Evolutionary conservation across 2,113 vertebrate species (phyloP).

Genomic region (Polypterus senegalus): DNA sequence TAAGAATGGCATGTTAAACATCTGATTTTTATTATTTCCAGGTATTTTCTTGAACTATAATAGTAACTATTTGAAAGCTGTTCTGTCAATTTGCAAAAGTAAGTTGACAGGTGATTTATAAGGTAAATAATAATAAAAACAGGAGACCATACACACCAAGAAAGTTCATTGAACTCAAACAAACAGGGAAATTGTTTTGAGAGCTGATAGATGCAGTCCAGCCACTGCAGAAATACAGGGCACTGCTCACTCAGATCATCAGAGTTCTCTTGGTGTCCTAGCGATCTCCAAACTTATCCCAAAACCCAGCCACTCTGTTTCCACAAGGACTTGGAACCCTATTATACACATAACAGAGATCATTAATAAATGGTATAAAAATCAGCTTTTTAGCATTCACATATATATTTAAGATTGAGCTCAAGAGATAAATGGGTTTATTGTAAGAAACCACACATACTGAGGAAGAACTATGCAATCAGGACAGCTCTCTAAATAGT

Average conservation of each 20-base stretch:
- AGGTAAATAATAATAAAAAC: background rate
- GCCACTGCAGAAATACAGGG: conserved; percentile 95
- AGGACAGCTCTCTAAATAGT: too few species aligned
- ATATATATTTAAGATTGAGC: too few species aligned
- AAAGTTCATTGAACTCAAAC: conserved; percentile 96
- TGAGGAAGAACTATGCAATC: too few species aligned
- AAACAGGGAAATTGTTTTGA: conserved; percentile 95
- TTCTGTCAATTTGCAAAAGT: too few species aligned
- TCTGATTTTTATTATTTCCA: too few species aligned
- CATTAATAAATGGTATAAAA: background rate
- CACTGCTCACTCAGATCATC: conserved; percentile 94
- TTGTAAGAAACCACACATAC: too few species aligned
- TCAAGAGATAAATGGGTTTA: too few species aligned
- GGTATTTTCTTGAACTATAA: too few species aligned
- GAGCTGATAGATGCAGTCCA: conserved; percentile 93
- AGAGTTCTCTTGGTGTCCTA: conserved; percentile 90
- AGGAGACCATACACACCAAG: conserved; percentile 55
- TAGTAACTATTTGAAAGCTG: too few species aligned
- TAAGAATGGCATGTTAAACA: too few species aligned
- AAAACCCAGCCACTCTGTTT: conserved; percentile 91
- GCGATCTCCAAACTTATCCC: conserved; percentile 94
- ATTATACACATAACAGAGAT: conserved; percentile 5
- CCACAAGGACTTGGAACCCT: conserved; percentile 95
- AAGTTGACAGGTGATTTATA: too few species aligned
- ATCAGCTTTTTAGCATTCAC: background rate